These are phyloP conservation scores for Gambusia yucatana DNA, from an alignment of 2,797 vertebrate species.

Conservation along the genomic window DNA sequence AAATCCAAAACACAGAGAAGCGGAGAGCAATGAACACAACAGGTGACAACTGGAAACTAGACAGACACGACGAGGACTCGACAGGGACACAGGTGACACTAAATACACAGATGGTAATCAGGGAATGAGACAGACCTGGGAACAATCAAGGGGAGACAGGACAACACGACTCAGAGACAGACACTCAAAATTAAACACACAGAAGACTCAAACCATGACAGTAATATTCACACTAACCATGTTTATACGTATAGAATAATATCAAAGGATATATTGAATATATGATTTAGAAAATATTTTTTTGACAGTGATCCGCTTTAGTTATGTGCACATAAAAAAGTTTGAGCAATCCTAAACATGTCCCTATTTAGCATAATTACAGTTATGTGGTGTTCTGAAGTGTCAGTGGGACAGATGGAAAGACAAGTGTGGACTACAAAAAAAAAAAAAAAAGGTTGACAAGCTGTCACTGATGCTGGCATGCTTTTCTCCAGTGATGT, in stretches of 20 bases:
- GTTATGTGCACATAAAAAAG: slow-evolving; percentile 14
- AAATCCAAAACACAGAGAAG: no score
- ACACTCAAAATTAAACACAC: no score
- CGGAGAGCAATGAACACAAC: no score
- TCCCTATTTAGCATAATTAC: slow-evolving; percentile 50
- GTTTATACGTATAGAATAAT: slow-evolving; percentile 3
- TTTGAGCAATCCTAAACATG: neutral
- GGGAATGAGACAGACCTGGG: no score
- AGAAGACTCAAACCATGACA: no score
- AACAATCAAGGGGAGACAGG: no score
- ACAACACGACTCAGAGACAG: no score
- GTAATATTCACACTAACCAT: slow-evolving; percentile 8
- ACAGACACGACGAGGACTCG: no score
- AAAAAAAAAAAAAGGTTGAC: slow-evolving; percentile 39
- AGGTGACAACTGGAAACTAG: no score
- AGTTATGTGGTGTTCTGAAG: slow-evolving; percentile 24
- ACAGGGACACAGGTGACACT: no score
- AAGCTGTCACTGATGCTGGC: slow-evolving; percentile 58
- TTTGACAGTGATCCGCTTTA: neutral
- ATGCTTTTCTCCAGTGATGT: slow-evolving; percentile 44
- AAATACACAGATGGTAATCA: no score
- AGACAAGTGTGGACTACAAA: slow-evolving; percentile 22
- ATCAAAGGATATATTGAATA: slow-evolving; percentile 25
- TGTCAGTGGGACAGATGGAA: slow-evolving; percentile 54
- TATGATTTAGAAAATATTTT: slow-evolving; percentile 7